These are phyloP conservation scores for Callorhinus ursinus DNA, from an alignment of 2,113 vertebrate species.

Conservation along the genomic window DNA sequence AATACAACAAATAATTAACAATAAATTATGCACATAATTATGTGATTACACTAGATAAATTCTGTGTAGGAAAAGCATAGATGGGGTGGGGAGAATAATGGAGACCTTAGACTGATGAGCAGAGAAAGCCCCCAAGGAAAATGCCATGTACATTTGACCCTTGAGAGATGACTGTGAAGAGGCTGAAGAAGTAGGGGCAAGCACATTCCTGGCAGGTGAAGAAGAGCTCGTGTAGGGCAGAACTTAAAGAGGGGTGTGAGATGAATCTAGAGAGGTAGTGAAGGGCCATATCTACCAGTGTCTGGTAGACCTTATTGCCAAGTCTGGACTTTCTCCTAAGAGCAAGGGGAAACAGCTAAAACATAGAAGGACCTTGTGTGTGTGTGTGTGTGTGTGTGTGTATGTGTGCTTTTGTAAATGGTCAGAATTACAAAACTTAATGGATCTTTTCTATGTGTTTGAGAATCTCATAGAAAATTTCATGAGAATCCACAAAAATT, in stretches of 20 bases:
- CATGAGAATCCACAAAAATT: neutral
- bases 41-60: conserved; percentile 38
- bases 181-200: neutral
- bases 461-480: neutral
- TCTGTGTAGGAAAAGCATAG: neutral
- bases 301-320: neutral
- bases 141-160: neutral
- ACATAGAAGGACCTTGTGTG: neutral
- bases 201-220: neutral
- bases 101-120: neutral
- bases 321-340: neutral
- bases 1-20: conserved; percentile 51
- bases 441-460: neutral
- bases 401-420: neutral
- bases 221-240: neutral
- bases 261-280: neutral
- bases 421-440: neutral
- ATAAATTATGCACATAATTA: conserved; percentile 52
- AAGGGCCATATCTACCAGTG: neutral
- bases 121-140: neutral
- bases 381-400: neutral
- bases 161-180: neutral
- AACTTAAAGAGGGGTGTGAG: neutral
- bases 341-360: neutral
- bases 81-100: neutral